A percentile compares a stretch with the other conserved stretches of the same genome.
Conservation (phyloP, 1,140 invertebrate species). For the Sycophila sp. region DNA sequence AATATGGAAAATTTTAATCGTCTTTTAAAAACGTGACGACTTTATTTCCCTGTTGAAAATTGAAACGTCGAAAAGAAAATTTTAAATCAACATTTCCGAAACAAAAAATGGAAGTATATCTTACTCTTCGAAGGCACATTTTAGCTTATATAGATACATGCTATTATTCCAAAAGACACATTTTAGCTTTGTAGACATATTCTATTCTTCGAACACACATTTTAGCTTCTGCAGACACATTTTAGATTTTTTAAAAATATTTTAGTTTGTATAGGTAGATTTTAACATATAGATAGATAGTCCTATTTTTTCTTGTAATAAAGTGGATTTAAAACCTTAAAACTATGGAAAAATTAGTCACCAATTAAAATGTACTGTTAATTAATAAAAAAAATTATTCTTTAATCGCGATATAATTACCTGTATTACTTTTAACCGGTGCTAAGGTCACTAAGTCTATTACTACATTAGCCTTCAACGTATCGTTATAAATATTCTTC, state of each 20-base stretch:
- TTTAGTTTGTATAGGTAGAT: too few species aligned
- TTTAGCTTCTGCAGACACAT: too few species aligned
- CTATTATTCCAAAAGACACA: too few species aligned
- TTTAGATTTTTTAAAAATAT: too few species aligned
- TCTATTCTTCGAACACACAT: too few species aligned
- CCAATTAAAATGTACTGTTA: not conserved
- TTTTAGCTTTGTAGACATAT: too few species aligned
- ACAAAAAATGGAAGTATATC: too few species aligned
- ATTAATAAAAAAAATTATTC: not conserved
- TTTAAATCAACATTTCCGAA: too few species aligned
- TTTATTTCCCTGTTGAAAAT: not conserved
- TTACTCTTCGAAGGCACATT: too few species aligned
- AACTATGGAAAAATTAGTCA: not conserved
- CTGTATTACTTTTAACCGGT: conserved; percentile 57
- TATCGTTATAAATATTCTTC: conserved; percentile 57
- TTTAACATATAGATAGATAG: too few species aligned
- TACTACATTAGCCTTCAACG: conserved; percentile 56
- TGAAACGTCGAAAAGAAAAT: not conserved
- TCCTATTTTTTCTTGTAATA: not conserved
- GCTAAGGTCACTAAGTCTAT: conserved; percentile 56
- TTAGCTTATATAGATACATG: too few species aligned
- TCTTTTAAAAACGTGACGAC: not conserved
- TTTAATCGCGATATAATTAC: not conserved
- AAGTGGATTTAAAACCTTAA: not conserved
- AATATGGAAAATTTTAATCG: not conserved